Percentiles rank a stretch among this genome's conserved stretches.
phyloP scores from a whole-genome alignment of 2,797 vertebrate species.

The Tamandua tetradactyla region DNA sequence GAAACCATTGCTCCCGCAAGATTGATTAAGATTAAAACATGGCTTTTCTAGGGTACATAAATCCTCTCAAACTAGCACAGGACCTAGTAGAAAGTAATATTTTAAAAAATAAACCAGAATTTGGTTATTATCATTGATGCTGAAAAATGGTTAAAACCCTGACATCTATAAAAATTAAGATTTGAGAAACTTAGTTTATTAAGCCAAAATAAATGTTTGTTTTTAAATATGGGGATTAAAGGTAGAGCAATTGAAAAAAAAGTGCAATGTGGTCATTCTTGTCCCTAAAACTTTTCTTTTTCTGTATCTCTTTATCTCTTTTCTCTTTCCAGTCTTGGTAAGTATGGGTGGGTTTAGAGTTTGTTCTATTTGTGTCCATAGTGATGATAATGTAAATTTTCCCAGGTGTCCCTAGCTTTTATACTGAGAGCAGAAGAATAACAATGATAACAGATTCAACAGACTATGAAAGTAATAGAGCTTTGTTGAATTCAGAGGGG shows the following conservation, averaged over 20 bases:
- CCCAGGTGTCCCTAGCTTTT: background rate
- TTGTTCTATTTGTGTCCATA: conserved; percentile 48
- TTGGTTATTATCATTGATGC: background rate
- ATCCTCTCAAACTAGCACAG: too few species aligned
- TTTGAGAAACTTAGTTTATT: background rate
- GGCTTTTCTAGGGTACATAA: too few species aligned
- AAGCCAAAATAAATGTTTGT: background rate
- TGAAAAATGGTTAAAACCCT: background rate
- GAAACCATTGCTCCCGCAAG: too few species aligned
- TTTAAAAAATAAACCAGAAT: background rate
- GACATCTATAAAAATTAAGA: background rate
- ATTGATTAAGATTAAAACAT: too few species aligned
- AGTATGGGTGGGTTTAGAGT: background rate
- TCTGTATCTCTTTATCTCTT: background rate
- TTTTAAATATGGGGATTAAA: conserved; percentile 48
- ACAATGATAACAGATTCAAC: background rate
- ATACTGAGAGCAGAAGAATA: background rate
- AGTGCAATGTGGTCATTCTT: background rate
- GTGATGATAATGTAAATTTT: background rate
- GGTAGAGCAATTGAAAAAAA: background rate
- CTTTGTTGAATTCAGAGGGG: background rate
- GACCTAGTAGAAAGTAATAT: background rate
- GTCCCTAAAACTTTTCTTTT: background rate
- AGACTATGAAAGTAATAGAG: background rate
- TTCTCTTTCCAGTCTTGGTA: background rate